These are phyloP conservation scores for Asarcornis scutulata DNA, from an alignment of 2,113 vertebrate species.

Conservation along the genomic window DNA sequence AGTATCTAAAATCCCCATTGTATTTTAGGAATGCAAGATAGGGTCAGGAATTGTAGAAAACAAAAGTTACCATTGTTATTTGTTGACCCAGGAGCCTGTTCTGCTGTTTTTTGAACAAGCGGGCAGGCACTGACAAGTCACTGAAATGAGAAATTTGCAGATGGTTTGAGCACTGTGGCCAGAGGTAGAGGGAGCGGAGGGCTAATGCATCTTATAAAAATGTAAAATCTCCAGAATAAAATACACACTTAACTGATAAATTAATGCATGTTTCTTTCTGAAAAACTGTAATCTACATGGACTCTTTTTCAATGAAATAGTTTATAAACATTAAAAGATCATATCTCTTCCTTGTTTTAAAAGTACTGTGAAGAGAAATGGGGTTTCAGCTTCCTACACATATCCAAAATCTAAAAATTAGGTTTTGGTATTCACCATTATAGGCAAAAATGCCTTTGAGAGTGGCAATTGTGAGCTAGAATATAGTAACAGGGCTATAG, in stretches of 20 bases:
- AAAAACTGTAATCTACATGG: neutral
- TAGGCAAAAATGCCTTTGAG: neutral
- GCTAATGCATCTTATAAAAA: neutral
- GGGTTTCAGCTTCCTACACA: neutral
- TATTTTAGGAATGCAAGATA: constrained; percentile 46
- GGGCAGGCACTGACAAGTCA: constrained; percentile 32
- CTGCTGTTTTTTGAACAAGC: constrained; percentile 36
- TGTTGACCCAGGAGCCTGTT: constrained; percentile 43
- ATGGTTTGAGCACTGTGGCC: neutral
- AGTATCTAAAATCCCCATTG: constrained; percentile 46
- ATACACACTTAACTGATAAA: neutral
- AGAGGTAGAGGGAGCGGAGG: neutral
- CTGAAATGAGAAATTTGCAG: constrained; percentile 3
- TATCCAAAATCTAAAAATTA: neutral
- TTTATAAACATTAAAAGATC: neutral
- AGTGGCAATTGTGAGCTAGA: neutral
- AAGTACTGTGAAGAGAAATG: neutral
- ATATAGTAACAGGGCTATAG: neutral
- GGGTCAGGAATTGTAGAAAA: neutral
- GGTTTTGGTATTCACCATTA: neutral
- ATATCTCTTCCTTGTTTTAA: neutral
- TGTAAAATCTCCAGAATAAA: neutral
- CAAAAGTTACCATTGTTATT: constrained; percentile 43
- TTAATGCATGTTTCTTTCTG: neutral
- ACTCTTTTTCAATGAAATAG: neutral